Conservation (phyloP, 2,888 invertebrate species). For the Lampropteryx suffumata region DNA sequence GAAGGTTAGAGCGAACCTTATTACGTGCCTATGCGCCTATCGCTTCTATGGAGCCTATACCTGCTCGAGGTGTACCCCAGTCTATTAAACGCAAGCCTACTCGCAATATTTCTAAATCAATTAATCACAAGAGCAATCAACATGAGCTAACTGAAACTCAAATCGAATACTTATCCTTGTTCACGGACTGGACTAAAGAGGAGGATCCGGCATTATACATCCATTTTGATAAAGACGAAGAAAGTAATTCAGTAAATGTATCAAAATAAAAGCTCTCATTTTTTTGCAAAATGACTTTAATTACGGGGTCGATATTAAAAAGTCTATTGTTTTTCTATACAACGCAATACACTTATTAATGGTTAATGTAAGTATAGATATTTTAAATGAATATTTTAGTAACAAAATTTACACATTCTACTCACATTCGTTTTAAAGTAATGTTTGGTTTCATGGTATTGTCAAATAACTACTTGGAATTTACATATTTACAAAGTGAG, state of each 20-base stretch:
- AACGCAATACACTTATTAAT: constrained; percentile 66
- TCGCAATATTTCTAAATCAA: constrained; percentile 1
- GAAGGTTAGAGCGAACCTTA: constrained; percentile 70
- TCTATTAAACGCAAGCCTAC: constrained; percentile 22
- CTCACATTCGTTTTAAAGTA: constrained; percentile 57
- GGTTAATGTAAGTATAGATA: constrained; percentile 55
- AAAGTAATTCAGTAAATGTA: neutral
- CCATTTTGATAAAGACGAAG: constrained; percentile 29
- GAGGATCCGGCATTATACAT: constrained; percentile 62
- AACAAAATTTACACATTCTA: constrained; percentile 78
- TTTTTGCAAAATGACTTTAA: constrained; percentile 77
- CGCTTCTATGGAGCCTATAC: constrained; percentile 18
- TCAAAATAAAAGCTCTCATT: constrained; percentile 40
- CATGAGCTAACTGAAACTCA: constrained; percentile 55
- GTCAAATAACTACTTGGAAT: constrained; percentile 74
- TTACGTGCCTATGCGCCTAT: constrained; percentile 63
- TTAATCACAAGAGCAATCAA: constrained; percentile 21
- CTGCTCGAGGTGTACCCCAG: neutral
- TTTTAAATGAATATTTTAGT: constrained; percentile 61
- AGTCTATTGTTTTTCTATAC: constrained; percentile 62
- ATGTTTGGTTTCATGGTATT: constrained; percentile 81
- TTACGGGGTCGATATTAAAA: constrained; percentile 71
- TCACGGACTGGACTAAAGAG: constrained; percentile 67
- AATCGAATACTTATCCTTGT: constrained; percentile 62
- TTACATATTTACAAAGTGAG: constrained; percentile 79